Evolutionary conservation across 2,888 invertebrate species (phyloP).

Genomic region (Neelides folsomi): DNA sequence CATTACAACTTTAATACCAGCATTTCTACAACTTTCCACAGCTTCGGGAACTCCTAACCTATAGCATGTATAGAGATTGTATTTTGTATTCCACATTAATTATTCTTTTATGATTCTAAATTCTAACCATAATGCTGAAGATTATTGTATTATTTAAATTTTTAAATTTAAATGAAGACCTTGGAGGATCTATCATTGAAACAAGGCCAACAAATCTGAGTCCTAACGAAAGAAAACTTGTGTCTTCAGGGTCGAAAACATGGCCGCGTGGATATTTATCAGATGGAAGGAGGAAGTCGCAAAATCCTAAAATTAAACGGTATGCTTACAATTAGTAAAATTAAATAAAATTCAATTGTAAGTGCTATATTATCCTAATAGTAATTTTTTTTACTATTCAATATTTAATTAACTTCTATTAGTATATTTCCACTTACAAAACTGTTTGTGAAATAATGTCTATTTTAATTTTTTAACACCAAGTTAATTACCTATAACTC

Average conservation of each 20-base stretch:
- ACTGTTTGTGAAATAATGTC: too few relatives aligned
- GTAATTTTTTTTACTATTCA: too few relatives aligned
- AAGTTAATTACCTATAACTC: slow-evolving; percentile 64
- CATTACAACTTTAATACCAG: slow-evolving; percentile 81
- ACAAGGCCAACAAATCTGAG: slow-evolving; percentile 89
- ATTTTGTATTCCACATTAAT: too few relatives aligned
- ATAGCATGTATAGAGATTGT: slow-evolving; percentile 38
- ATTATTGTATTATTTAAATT: too few relatives aligned
- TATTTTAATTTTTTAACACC: too few relatives aligned
- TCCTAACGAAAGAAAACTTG: slow-evolving; percentile 64
- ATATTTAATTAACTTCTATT: too few relatives aligned
- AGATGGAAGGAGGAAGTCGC: slow-evolving; percentile 77
- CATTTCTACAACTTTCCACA: slow-evolving; percentile 90
- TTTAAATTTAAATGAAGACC: slow-evolving; percentile 36
- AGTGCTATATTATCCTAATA: too few relatives aligned
- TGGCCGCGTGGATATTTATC: slow-evolving; percentile 85
- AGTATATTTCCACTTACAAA: too few relatives aligned
- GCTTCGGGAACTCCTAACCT: slow-evolving; percentile 91
- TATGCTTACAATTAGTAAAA: too few relatives aligned
- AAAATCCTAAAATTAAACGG: slow-evolving; percentile 51
- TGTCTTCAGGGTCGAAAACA: slow-evolving; percentile 79
- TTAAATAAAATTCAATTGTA: too few relatives aligned
- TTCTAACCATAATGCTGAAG: too few relatives aligned
- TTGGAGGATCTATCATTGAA: slow-evolving; percentile 97
- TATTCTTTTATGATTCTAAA: too few relatives aligned